Conservation (phyloP, 2,113 vertebrate species). For the Rhea americana region DNA sequence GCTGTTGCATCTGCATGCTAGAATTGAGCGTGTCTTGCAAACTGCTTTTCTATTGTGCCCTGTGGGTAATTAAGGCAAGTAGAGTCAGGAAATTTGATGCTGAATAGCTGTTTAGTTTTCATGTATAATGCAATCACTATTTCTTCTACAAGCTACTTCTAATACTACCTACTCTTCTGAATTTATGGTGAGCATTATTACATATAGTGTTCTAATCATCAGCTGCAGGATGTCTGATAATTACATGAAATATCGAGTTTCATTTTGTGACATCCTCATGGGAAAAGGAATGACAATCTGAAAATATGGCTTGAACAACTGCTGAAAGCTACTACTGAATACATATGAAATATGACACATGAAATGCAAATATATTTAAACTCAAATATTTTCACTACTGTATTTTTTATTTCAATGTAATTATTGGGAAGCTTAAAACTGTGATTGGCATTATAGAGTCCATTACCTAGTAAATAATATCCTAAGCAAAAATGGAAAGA, state of each 20-base stretch:
- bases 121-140: not conserved
- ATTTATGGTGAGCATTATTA: not conserved
- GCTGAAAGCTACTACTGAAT: not conserved
- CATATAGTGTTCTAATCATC: not conserved
- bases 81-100: not conserved
- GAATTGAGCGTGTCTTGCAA: not conserved
- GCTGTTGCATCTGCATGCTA: not conserved
- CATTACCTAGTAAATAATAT: not conserved
- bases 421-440: not conserved
- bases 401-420: not conserved
- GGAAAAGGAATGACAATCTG: not conserved
- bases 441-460: not conserved
- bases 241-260: not conserved
- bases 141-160: not conserved
- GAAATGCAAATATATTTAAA: too few relatives aligned
- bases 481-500: not conserved
- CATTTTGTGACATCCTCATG: not conserved
- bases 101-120: not conserved
- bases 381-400: not conserved
- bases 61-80: not conserved
- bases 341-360: too few relatives aligned
- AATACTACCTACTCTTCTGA: not conserved
- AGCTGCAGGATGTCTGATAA: not conserved
- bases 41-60: not conserved
- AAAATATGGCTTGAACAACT: not conserved